These are phyloP conservation scores for Hirtodrosophila confusa DNA, from an alignment of 2,888 invertebrate species.

Conservation along the genomic window DNA sequence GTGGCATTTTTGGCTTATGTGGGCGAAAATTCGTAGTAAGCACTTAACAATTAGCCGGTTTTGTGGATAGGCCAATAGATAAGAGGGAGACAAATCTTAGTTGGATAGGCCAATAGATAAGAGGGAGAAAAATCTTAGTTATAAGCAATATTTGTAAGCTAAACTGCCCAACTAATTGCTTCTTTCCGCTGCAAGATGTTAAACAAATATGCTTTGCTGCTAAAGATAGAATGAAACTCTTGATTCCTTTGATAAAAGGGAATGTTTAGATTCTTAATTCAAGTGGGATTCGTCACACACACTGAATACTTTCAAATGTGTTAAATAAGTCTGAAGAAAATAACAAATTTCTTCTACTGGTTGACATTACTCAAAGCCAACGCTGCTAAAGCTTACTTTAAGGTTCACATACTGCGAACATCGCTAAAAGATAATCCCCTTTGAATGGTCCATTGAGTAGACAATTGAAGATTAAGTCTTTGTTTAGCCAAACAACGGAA, in stretches of 20 bases:
- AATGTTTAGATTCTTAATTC: too few species aligned
- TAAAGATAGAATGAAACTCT: too few species aligned
- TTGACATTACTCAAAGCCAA: too few species aligned
- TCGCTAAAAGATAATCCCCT: slow-evolving; percentile 34
- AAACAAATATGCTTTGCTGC: too few species aligned
- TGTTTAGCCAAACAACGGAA: slow-evolving; percentile 16
- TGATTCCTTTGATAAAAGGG: too few species aligned
- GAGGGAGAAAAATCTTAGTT: neutral
- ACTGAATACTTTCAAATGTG: too few species aligned
- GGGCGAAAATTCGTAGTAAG: slow-evolving; percentile 15
- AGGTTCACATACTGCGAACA: slow-evolving; percentile 8
- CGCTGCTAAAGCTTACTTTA: slow-evolving; percentile 5
- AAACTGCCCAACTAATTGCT: too few species aligned
- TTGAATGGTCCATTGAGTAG: slow-evolving; percentile 31
- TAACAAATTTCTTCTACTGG: too few species aligned
- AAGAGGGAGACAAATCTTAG: slow-evolving; percentile 6
- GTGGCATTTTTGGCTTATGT: slow-evolving; percentile 32
- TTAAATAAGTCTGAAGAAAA: too few species aligned
- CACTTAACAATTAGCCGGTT: slow-evolving; percentile 37
- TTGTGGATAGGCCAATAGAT: slow-evolving; percentile 23
- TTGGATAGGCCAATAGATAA: slow-evolving; percentile 27
- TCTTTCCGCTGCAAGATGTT: too few species aligned
- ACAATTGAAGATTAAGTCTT: slow-evolving; percentile 9
- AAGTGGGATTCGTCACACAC: too few species aligned
- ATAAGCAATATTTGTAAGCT: too few species aligned